Base-by-base conservation (phyloP, 2,113 vertebrate species). In the Sylvia atricapilla region DNA sequence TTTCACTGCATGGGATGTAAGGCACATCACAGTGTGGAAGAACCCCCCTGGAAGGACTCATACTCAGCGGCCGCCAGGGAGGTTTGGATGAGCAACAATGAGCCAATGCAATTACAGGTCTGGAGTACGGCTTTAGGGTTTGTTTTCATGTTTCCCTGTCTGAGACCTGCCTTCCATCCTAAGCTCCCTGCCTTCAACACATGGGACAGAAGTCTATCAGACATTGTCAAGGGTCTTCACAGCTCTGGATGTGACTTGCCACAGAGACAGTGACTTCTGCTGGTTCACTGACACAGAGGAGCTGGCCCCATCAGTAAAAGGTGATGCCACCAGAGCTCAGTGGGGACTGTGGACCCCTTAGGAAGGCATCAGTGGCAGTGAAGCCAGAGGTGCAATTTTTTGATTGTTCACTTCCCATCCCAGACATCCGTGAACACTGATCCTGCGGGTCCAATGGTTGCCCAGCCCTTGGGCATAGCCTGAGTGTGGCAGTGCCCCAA, bases 81-180 rank as follows among this genome's bases (percentile, higher is more conserved):
- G 37, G 18, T 41, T 1, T 73, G 73, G 50, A 43, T 2, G 4
- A 67, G 27, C 6, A 19, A 41, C 15, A 37, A 37, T 37, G 28
- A 75, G 5, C 7, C 46, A 37, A 22, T 0, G 0, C 0, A 0
- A 53, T 12, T 58, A 49, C 3, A 11, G 30, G 6, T 43, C 46
- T 31, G 35, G 23, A 80, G 10, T 1, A 64, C 24, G 52, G 37
- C 43, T 63, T 24, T 8, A 46, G 15, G 9, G 15, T 49, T 75
- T 22, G 23, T 8, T 85, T 37, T 37, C 27, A 28, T 2, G 50
- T 25, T 15, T 73, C 30, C 19, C 12, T 15, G 10, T 11, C 46
- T 22, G 27, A 39, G 35, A 75, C 31, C 12, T 41, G 14, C 15
- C 28, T 6, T 22, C 18, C 60, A 66, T 15, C 27, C 33, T 33